Evolutionary conservation across 2,113 vertebrate genomes (phyloP).

Genomic region (Rhabdornis inornatus): DNA sequence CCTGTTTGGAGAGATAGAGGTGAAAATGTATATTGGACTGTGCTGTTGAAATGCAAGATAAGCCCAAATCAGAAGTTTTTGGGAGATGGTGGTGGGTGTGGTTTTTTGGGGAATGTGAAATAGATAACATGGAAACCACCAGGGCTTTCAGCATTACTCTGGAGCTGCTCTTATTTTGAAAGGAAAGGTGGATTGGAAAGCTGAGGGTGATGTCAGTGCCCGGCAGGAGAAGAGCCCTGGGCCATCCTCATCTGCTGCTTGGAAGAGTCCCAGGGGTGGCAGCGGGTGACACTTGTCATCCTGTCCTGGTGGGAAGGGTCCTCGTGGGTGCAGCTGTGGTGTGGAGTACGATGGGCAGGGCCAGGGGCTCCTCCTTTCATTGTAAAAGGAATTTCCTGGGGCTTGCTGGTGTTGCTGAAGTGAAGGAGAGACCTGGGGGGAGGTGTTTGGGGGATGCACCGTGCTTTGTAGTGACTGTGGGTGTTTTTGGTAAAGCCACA

Average conservation of each 20-base stretch:
- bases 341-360: not conserved
- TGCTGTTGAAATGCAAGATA: not conserved
- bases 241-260: not conserved
- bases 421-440: not conserved
- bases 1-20: not conserved
- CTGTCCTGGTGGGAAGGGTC: accelerated
- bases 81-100: not conserved
- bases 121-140: not conserved
- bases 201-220: not conserved
- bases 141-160: not conserved
- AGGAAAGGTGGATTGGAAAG: not conserved
- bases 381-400: not conserved
- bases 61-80: not conserved
- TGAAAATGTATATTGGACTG: not conserved
- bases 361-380: accelerated
- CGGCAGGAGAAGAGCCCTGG: not conserved
- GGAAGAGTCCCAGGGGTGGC: not conserved
- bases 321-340: accelerated
- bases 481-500: not conserved
- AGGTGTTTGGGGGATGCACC: not conserved
- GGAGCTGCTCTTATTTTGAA: not conserved
- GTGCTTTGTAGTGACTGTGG: not conserved
- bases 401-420: not conserved
- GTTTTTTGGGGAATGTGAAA: not conserved
- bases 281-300: not conserved